phyloP scores from a whole-genome alignment of 2,113 vertebrate genomes.

The Myrmophylax atrothorax region DNA sequence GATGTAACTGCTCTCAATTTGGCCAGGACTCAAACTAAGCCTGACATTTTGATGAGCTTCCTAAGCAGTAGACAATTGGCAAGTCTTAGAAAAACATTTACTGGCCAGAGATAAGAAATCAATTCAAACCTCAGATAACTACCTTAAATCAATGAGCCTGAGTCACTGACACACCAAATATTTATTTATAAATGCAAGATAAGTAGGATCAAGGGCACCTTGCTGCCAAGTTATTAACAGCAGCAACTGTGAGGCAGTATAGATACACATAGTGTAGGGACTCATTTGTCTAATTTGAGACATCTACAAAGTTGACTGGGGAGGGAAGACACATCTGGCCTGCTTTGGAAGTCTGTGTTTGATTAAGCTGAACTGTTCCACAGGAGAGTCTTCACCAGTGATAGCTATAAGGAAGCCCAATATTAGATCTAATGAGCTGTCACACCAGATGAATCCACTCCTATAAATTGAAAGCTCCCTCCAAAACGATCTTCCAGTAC shows the following conservation, averaged over 20 bases:
- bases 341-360: neutral
- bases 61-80: neutral
- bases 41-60: conserved; percentile 39
- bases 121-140: conserved; percentile 19
- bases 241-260: neutral
- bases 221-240: conserved; percentile 35
- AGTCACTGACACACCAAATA: neutral
- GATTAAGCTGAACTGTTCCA: conserved; percentile 35
- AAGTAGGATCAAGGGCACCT: conserved; percentile 52
- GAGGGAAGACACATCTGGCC: conserved; percentile 41
- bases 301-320: neutral
- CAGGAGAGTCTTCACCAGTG: neutral
- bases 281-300: conserved; percentile 3
- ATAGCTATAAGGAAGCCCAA: neutral
- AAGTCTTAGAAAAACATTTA: conserved; percentile 33
- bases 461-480: neutral
- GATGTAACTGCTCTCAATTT: neutral
- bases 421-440: conserved; percentile 27
- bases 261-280: neutral
- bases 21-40: neutral
- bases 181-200: conserved; percentile 31
- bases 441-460: neutral
- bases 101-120: conserved; percentile 31
- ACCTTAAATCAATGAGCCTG: neutral
- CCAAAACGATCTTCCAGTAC: neutral